phyloP scores from a whole-genome alignment of 2,888 invertebrate genomes.

The Frankliniella intonsa region DNA sequence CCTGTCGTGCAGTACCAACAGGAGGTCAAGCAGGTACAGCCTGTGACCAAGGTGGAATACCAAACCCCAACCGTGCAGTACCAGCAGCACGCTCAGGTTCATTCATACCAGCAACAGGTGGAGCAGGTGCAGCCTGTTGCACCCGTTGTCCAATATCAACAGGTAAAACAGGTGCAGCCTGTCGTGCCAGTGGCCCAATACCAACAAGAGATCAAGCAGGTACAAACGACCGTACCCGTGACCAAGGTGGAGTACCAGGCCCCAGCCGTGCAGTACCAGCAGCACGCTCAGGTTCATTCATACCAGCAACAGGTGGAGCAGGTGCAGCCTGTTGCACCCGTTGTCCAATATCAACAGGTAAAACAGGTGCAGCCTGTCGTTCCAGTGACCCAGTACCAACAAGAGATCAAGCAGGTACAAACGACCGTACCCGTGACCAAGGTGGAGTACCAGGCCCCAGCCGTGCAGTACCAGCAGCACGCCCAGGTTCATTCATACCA shows the following conservation, averaged over 20 bases:
- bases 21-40: constrained; percentile 2
- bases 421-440: not conserved
- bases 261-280: not conserved
- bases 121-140: not conserved
- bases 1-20: not conserved
- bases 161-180: not conserved
- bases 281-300: not conserved
- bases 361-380: not conserved
- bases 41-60: not conserved
- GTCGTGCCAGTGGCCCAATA: not conserved
- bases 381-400: not conserved
- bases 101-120: not conserved
- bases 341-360: not conserved
- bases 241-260: constrained; percentile 7
- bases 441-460: not conserved
- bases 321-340: not conserved
- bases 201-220: not conserved
- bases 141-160: not conserved
- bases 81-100: not conserved
- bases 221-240: not conserved
- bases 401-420: not conserved
- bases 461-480: not conserved
- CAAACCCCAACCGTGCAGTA: not conserved
- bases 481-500: not conserved
- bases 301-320: not conserved